phyloP scores from a whole-genome alignment of 2,797 vertebrate genomes.

The Ctenopoma kingsleyae region DNA sequence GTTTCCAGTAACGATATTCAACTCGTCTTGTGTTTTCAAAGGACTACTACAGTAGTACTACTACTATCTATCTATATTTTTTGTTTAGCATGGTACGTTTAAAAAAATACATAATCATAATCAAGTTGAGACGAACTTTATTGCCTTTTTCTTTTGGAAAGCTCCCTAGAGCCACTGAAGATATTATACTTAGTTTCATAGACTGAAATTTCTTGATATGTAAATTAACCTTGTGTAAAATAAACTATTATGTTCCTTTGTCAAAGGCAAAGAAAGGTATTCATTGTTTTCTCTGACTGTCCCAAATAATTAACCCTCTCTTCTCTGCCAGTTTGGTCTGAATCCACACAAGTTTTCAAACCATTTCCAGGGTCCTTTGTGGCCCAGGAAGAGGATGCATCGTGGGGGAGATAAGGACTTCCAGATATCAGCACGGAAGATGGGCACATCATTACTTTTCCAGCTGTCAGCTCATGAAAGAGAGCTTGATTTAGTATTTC shows the following conservation, averaged over 20 bases:
- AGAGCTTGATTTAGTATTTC: slow-evolving; percentile 94
- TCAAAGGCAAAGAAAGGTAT: background rate
- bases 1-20: no score
- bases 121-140: no score
- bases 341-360: slow-evolving; percentile 37
- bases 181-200: background rate
- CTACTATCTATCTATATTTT: no score
- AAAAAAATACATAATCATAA: no score
- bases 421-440: slow-evolving; percentile 91
- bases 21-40: no score
- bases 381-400: slow-evolving; percentile 84
- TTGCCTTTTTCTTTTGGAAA: no score
- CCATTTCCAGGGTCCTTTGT: slow-evolving; percentile 52
- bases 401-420: slow-evolving; percentile 91
- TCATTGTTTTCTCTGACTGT: background rate
- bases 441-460: slow-evolving; percentile 95
- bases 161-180: no score
- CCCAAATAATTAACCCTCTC: background rate
- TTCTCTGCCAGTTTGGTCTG: slow-evolving; percentile 32
- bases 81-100: no score
- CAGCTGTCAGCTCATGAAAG: slow-evolving; percentile 94
- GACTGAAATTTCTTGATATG: background rate
- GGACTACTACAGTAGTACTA: no score
- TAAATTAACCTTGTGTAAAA: background rate
- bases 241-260: background rate